phyloP scores from a whole-genome alignment of 2,888 invertebrate genomes.

The Eurytoma adleriae region DNA sequence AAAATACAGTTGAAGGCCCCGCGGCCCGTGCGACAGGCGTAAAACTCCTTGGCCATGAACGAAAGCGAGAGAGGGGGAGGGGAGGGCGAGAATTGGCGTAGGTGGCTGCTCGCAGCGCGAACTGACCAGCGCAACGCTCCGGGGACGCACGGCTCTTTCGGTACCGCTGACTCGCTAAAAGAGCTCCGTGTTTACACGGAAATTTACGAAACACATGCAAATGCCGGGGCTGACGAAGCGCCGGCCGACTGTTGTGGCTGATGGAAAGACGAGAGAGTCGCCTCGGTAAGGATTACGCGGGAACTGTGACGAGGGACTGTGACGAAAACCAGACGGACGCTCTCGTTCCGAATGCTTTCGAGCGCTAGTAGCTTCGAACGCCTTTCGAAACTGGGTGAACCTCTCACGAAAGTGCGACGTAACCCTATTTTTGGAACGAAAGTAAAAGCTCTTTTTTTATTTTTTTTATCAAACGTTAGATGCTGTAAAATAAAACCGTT shows the following conservation, averaged over 20 bases:
- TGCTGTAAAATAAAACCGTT: too few relatives aligned
- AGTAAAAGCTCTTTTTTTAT: too few relatives aligned
- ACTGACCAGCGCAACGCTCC: slow-evolving; percentile 65
- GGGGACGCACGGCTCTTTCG: not conserved
- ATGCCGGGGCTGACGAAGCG: not conserved
- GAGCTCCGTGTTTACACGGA: slow-evolving; percentile 22
- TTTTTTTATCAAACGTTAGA: too few relatives aligned
- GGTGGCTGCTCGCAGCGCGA: slow-evolving; percentile 56
- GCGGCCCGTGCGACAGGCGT: slow-evolving; percentile 30
- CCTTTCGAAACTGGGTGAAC: too few relatives aligned
- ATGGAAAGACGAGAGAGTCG: not conserved
- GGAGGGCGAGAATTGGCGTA: slow-evolving; percentile 56
- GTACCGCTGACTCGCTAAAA: not conserved
- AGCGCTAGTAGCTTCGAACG: too few relatives aligned
- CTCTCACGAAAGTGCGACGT: too few relatives aligned
- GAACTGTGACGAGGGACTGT: too few relatives aligned
- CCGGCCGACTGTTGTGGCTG: not conserved
- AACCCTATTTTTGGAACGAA: too few relatives aligned
- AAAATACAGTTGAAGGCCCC: slow-evolving; percentile 69
- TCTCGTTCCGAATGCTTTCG: too few relatives aligned
- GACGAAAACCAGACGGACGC: too few relatives aligned
- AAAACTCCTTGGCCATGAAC: not conserved
- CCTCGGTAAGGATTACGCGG: too few relatives aligned
- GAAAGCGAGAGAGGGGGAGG: not conserved
- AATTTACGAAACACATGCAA: slow-evolving; percentile 32